Percentiles rank a stretch among this genome's conserved stretches.
Conservation (phyloP, 1,140 invertebrate genomes). For the Archivesica marissinica region DNA sequence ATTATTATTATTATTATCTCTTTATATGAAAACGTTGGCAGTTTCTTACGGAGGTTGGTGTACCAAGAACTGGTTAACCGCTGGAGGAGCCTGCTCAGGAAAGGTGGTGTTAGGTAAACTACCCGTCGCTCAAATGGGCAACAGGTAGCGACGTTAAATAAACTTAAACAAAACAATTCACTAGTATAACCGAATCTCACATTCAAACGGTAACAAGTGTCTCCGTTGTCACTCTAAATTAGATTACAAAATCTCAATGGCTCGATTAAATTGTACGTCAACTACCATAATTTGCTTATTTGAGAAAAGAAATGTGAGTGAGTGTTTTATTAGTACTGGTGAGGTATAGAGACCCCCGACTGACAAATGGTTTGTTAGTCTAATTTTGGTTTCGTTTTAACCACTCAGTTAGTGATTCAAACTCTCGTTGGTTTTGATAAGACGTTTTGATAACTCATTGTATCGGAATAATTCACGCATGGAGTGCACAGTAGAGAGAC, state of each 20-base stretch:
- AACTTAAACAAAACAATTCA: too few relatives aligned
- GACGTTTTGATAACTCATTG: conserved; percentile 53
- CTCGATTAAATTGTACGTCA: conserved; percentile 36
- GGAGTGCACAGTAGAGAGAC: conserved; percentile 16
- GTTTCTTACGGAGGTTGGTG: too few relatives aligned
- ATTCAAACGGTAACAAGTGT: not conserved
- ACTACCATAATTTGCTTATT: conserved; percentile 41
- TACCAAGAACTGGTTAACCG: too few relatives aligned
- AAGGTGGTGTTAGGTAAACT: too few relatives aligned
- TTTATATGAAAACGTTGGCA: too few relatives aligned
- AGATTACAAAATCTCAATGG: conserved; percentile 47
- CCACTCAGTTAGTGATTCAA: conserved; percentile 24
- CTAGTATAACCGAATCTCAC: too few relatives aligned
- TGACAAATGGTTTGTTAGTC: conserved; percentile 36
- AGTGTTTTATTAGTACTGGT: conserved; percentile 32
- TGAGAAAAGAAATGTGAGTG: conserved; percentile 12
- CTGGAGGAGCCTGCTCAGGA: too few relatives aligned
- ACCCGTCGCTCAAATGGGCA: too few relatives aligned
- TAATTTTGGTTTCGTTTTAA: conserved; percentile 62
- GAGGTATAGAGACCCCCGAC: not conserved
- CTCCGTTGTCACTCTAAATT: conserved; percentile 36
- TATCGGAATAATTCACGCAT: conserved; percentile 50
- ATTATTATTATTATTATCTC: too few relatives aligned
- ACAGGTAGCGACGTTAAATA: too few relatives aligned
- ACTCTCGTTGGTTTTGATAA: conserved; percentile 5